Conservation (phyloP, 2,888 invertebrate genomes). For the Xiphydria camelus region DNA sequence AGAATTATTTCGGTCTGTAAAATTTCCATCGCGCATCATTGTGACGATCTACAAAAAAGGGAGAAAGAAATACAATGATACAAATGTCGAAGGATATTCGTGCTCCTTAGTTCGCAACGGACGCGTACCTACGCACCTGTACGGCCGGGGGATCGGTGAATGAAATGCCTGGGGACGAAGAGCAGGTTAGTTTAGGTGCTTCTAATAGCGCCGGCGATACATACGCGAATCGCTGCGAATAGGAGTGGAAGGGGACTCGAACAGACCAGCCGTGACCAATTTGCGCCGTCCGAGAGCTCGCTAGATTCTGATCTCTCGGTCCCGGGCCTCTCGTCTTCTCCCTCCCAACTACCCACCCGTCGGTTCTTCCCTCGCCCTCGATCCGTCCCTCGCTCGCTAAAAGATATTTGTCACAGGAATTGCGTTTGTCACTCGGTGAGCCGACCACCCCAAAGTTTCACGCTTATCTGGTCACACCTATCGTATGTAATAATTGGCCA, state of each 20-base stretch:
- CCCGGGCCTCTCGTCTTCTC: conserved; percentile 1
- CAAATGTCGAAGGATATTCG: too few species aligned
- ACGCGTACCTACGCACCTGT: too few species aligned
- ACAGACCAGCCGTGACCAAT: conserved; percentile 54
- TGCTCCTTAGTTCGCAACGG: too few species aligned
- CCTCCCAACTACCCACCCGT: conserved; percentile 13
- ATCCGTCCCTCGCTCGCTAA: conserved; percentile 19
- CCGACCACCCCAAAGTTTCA: conserved; percentile 52
- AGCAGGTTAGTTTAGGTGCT: too few species aligned
- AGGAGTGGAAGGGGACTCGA: not conserved
- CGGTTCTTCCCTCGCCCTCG: conserved; percentile 18
- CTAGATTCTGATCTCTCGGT: conserved; percentile 25
- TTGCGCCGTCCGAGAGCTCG: conserved; percentile 49
- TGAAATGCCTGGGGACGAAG: too few species aligned
- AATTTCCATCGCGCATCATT: too few species aligned
- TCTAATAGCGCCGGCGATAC: too few species aligned
- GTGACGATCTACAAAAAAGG: too few species aligned
- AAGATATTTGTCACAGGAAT: conserved; percentile 34
- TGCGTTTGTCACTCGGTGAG: conserved; percentile 45
- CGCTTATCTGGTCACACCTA: conserved; percentile 54
- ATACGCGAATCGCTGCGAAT: not conserved
- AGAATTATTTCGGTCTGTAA: too few species aligned
- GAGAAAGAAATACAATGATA: too few species aligned
- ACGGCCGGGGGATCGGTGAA: too few species aligned
- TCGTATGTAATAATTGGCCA: conserved; percentile 54